A percentile compares a stretch with the other conserved stretches of the same genome.
Conservation (phyloP, 1,140 invertebrate genomes). For the Euwallacea similis region DNA sequence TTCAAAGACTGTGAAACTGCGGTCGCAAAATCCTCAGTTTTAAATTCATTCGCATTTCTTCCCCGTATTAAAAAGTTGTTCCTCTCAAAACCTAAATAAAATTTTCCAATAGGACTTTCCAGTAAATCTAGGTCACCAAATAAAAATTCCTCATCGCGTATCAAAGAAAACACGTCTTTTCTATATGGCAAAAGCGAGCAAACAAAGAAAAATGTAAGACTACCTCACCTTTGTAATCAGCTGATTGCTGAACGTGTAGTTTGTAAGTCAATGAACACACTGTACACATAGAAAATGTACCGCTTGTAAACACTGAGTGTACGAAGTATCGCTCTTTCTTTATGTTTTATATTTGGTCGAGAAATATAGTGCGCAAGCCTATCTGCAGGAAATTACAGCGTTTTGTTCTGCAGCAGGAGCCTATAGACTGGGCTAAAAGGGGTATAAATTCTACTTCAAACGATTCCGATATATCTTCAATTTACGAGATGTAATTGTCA, state of each 20-base stretch:
- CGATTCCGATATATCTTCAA: too few species aligned
- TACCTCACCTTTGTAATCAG: conserved; percentile 18
- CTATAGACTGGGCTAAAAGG: conserved; percentile 16
- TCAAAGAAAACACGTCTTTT: too few species aligned
- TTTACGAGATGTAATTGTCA: too few species aligned
- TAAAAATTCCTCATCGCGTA: not conserved
- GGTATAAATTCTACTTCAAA: too few species aligned
- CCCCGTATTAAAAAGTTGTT: too few species aligned
- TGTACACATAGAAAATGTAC: conserved; percentile 5
- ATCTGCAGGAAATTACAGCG: conserved; percentile 20
- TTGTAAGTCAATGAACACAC: conserved; percentile 14
- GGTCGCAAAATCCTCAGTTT: too few species aligned
- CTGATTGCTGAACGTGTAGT: conserved; percentile 17
- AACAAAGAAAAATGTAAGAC: conserved; percentile 2
- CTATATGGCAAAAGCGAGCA: not conserved
- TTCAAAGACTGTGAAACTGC: too few species aligned
- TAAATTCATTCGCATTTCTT: too few species aligned
- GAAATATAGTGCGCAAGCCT: conserved; percentile 20
- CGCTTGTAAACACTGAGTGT: conserved; percentile 14
- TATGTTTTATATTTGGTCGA: conserved; percentile 17
- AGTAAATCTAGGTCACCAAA: not conserved
- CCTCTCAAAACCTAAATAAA: too few species aligned
- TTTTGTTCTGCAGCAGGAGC: too few species aligned
- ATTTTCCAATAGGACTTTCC: too few species aligned
- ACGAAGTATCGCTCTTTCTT: conserved; percentile 2